Conservation (phyloP, 2,113 vertebrate species). For the Zosterops hypoxanthus region DNA sequence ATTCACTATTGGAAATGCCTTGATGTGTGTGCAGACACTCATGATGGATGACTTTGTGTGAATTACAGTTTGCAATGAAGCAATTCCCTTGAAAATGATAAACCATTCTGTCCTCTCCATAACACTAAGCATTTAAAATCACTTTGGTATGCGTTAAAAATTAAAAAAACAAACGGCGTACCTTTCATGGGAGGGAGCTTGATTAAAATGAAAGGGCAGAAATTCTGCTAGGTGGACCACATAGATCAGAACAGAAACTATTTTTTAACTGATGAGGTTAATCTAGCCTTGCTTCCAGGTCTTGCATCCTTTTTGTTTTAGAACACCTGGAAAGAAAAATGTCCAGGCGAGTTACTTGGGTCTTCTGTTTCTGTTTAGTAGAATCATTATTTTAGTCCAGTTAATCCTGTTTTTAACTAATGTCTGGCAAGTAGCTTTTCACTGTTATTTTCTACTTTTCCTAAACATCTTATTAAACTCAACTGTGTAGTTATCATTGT, state of each 20-base stretch:
- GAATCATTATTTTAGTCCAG: neutral
- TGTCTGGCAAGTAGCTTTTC: neutral
- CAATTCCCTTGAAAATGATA: neutral
- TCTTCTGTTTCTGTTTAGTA: neutral
- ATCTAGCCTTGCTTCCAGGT: neutral
- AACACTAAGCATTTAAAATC: neutral
- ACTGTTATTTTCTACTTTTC: neutral
- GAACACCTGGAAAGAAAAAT: neutral
- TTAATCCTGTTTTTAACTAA: neutral
- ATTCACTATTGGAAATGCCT: neutral
- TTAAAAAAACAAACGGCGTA: neutral
- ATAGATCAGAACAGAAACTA: neutral
- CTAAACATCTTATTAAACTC: neutral
- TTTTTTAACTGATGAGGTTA: neutral
- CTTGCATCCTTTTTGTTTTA: neutral
- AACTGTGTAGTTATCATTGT: neutral
- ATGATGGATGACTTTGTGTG: rapidly evolving
- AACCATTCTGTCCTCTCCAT: neutral
- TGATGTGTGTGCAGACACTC: rapidly evolving
- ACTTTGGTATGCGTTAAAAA: neutral
- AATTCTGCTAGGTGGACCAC: neutral
- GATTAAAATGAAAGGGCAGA: neutral
- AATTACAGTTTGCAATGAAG: neutral
- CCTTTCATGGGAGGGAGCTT: neutral
- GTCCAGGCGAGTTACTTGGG: neutral